These are phyloP conservation scores for Dynastes grantii DNA, from an alignment of 2,888 invertebrate species.

Conservation along the genomic window DNA sequence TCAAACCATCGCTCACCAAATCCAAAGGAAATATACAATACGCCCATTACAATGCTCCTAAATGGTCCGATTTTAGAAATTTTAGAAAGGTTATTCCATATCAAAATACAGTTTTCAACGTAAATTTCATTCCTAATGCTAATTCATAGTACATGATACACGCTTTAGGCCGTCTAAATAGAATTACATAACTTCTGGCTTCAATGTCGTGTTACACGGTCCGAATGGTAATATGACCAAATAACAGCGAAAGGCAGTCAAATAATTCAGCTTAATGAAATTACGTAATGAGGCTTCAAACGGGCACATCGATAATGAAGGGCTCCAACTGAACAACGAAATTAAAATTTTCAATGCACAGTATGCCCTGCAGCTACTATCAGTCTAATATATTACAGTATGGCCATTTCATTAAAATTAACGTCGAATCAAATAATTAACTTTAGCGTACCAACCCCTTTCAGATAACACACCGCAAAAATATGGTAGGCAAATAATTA, in stretches of 20 bases:
- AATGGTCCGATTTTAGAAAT: no score
- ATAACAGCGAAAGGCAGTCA: not conserved
- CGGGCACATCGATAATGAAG: constrained; percentile 30
- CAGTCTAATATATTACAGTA: not conserved
- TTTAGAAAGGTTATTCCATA: no score
- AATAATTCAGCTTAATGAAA: constrained; percentile 29
- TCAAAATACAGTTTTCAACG: no score
- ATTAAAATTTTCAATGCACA: constrained; percentile 27
- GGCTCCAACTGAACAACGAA: constrained; percentile 19
- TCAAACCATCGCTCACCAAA: no score
- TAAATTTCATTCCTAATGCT: no score
- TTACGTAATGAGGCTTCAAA: constrained; percentile 39
- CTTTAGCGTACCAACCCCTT: not conserved
- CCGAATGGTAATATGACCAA: not conserved
- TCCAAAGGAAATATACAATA: no score
- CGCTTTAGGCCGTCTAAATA: not conserved
- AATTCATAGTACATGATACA: not conserved
- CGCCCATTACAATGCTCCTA: no score
- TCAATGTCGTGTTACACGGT: not conserved
- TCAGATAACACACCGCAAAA: no score
- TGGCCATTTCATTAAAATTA: not conserved
- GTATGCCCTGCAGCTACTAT: constrained; percentile 1
- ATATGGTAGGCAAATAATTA: no score
- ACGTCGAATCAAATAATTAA: not conserved
- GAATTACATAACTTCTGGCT: no score